Percentiles rank a stretch among this genome's conserved stretches.
phyloP scores from a whole-genome alignment of 2,113 vertebrate genomes.

The Bungarus multicinctus region DNA sequence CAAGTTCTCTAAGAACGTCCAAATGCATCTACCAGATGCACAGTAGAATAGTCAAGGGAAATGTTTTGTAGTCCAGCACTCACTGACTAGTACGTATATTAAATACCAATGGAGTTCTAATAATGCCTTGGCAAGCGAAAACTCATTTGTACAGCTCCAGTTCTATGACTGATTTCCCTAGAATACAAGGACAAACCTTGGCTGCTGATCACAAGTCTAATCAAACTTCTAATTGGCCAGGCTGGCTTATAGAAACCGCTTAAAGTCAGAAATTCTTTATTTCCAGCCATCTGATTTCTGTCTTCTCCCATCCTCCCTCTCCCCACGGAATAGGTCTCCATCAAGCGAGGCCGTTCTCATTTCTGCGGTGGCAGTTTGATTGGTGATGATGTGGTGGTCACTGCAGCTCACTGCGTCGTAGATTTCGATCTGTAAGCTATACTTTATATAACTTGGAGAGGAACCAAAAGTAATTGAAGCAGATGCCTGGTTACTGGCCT shows the following conservation, averaged over 20 bases:
- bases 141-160: neutral
- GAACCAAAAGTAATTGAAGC: too few species aligned
- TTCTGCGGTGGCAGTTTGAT: conserved; percentile 23
- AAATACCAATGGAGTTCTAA: neutral
- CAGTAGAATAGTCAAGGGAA: neutral
- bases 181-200: neutral
- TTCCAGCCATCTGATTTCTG: too few species aligned
- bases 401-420: neutral
- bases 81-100: neutral
- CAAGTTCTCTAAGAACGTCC: neutral
- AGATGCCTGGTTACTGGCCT: neutral
- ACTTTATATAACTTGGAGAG: neutral
- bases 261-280: neutral
- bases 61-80: neutral
- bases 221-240: neutral
- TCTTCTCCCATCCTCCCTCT: neutral
- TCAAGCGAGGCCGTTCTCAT: conserved; percentile 5
- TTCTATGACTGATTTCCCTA: neutral
- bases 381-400: neutral
- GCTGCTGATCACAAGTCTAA: neutral
- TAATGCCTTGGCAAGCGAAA: neutral
- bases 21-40: neutral
- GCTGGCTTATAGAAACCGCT: neutral
- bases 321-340: conserved; percentile 10
- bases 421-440: conserved; percentile 16